Evolutionary conservation across 1,140 invertebrate species (phyloP).

Genomic region (Drosophila ironensis): DNA sequence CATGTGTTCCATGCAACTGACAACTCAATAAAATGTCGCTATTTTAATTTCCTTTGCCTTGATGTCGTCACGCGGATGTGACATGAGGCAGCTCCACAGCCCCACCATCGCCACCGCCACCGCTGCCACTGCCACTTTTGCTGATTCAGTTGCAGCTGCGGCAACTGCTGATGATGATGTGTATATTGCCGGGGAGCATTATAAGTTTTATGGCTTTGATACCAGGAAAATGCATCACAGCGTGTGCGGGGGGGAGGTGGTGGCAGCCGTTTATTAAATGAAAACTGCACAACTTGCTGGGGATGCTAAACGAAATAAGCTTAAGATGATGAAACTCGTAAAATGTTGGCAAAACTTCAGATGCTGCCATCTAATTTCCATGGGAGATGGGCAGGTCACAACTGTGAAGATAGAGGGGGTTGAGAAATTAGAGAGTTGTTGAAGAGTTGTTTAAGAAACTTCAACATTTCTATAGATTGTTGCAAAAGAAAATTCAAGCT

Average conservation of each 20-base stretch:
- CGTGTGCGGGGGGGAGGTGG: conserved; percentile 11
- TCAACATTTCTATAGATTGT: no score
- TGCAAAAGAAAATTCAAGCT: no score
- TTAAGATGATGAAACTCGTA: conserved; percentile 13
- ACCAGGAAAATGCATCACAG: conserved; percentile 52
- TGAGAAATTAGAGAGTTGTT: no score
- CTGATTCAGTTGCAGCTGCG: conserved; percentile 45
- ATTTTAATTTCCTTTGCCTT: conserved; percentile 64
- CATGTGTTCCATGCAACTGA: conserved; percentile 67
- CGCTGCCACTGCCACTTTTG: conserved; percentile 13
- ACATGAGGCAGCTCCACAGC: conserved; percentile 25
- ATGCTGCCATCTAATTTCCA: not conserved
- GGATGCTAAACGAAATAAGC: conserved; percentile 10
- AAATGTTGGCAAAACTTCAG: conserved; percentile 12
- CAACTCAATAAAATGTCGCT: conserved; percentile 79
- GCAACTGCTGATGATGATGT: conserved; percentile 59
- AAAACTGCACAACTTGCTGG: conserved; percentile 4
- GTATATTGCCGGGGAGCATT: conserved; percentile 66
- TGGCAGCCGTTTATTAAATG: conserved; percentile 24
- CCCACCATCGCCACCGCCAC: not conserved
- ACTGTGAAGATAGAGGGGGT: no score
- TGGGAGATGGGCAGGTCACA: no score
- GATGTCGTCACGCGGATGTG: conserved; percentile 62
- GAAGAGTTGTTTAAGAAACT: no score
- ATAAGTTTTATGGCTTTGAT: conserved; percentile 57